Percentiles rank a stretch among this genome's conserved stretches.
Evolutionary conservation across 2,797 vertebrate species (phyloP).

Genomic region (Sibirionetta formosa): DNA sequence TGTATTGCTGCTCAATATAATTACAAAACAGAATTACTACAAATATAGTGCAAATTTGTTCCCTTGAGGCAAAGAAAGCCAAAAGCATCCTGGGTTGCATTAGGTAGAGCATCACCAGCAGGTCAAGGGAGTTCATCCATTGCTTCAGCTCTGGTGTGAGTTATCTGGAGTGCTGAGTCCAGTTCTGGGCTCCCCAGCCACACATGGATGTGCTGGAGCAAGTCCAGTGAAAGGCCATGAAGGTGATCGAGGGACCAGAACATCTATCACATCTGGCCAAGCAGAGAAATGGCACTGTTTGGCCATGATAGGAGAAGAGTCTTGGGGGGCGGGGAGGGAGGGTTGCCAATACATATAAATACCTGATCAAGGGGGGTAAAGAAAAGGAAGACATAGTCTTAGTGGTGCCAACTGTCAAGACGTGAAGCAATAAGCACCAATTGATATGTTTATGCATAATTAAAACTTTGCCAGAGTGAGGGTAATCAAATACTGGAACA

Average conservation of each 20-base stretch:
- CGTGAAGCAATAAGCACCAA: background rate
- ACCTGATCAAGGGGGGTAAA: background rate
- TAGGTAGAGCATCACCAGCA: background rate
- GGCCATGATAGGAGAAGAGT: background rate
- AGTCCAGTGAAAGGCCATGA: background rate
- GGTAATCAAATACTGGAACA: background rate
- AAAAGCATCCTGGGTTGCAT: background rate
- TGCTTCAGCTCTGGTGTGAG: background rate
- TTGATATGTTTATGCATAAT: background rate
- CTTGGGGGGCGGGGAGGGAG: too few relatives aligned
- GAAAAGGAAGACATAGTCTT: background rate
- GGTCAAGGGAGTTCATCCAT: background rate
- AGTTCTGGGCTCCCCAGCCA: background rate
- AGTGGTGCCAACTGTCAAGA: background rate
- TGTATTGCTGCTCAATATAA: background rate
- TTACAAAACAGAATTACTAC: background rate
- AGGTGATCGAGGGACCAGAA: rapidly evolving
- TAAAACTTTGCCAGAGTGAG: background rate
- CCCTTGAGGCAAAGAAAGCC: background rate
- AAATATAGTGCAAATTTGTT: background rate
- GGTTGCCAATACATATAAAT: background rate
- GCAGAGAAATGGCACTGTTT: background rate
- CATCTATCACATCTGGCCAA: rapidly evolving
- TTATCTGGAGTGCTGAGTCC: background rate
- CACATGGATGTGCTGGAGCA: rapidly evolving